Evolutionary conservation across 2,888 invertebrate species (phyloP).

Genomic region (Meganola albula): DNA sequence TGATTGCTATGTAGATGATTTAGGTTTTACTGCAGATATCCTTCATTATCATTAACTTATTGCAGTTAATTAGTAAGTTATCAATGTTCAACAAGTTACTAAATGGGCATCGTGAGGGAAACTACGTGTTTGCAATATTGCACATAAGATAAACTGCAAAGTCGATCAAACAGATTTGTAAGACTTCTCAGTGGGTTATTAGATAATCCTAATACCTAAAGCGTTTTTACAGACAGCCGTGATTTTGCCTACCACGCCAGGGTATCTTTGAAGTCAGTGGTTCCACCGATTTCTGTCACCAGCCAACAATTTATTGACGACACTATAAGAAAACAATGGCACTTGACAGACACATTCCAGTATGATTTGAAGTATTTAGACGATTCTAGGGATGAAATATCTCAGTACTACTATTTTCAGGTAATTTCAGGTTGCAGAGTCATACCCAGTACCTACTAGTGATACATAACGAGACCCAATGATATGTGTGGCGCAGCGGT

Average conservation of each 20-base stretch:
- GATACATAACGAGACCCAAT: background rate
- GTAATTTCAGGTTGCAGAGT: too few relatives aligned
- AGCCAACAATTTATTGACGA: slow-evolving; percentile 42
- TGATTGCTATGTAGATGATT: too few relatives aligned
- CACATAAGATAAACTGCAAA: slow-evolving; percentile 5
- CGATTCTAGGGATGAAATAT: slow-evolving; percentile 42
- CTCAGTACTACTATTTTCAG: slow-evolving; percentile 60
- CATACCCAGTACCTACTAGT: background rate
- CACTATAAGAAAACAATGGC: slow-evolving; percentile 52
- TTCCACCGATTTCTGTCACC: slow-evolving; percentile 40
- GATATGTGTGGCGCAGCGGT: background rate
- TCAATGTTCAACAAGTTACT: too few relatives aligned
- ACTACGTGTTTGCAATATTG: too few relatives aligned
- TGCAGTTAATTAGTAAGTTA: too few relatives aligned
- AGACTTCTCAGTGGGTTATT: background rate
- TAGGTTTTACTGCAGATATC: too few relatives aligned
- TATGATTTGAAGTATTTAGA: slow-evolving; percentile 46
- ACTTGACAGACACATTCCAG: slow-evolving; percentile 40
- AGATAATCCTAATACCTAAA: background rate
- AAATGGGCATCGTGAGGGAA: too few relatives aligned
- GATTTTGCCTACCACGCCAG: slow-evolving; percentile 34
- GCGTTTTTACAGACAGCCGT: slow-evolving; percentile 35
- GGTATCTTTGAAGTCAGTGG: slow-evolving; percentile 34
- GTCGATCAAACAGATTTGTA: slow-evolving; percentile 1
- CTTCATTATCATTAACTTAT: too few relatives aligned